Conservation (phyloP, 2,888 invertebrate genomes). For the Mechanitis mazaeus region DNA sequence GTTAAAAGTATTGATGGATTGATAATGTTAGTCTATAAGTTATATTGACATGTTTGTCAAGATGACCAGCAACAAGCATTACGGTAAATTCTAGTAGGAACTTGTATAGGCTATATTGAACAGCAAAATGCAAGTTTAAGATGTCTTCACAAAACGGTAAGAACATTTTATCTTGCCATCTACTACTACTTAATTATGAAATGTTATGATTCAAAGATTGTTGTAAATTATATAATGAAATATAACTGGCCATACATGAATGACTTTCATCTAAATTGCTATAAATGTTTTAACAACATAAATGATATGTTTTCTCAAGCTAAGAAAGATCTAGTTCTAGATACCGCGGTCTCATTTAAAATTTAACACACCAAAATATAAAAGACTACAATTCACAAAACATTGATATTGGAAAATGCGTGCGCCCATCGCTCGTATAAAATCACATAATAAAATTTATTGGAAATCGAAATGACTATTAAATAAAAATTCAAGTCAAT, state of each 20-base stretch:
- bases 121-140: slow-evolving; percentile 6
- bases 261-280: no score
- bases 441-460: no score
- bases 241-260: no score
- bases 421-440: no score
- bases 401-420: no score
- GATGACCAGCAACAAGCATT: slow-evolving; percentile 21
- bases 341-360: no score
- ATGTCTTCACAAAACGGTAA: slow-evolving; percentile 4
- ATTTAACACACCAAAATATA: no score
- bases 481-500: neutral
- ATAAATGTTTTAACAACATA: no score
- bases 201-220: neutral
- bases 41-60: slow-evolving; percentile 22
- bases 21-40: slow-evolving; percentile 22
- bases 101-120: slow-evolving; percentile 11
- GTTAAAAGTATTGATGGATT: slow-evolving; percentile 44
- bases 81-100: slow-evolving; percentile 24
- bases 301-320: no score
- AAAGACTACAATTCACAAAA: no score
- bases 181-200: no score
- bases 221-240: neutral
- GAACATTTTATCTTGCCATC: neutral
- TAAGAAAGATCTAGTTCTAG: no score
- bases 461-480: neutral